Conservation (phyloP, 1,140 invertebrate genomes). For the Fopius arisanus region DNA sequence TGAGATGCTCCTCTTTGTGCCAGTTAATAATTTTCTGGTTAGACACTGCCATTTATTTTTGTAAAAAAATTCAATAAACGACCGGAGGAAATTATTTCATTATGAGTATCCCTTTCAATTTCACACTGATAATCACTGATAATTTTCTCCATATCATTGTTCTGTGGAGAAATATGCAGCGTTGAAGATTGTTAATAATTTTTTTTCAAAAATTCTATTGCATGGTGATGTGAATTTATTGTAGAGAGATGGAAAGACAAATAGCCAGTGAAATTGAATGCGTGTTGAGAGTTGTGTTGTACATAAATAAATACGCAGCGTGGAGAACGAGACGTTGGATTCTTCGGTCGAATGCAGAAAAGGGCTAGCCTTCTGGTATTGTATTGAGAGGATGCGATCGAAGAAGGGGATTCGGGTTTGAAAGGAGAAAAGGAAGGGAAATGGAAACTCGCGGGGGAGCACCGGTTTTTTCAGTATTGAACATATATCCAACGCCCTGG, state of each 20-base stretch:
- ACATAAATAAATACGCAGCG: slow-evolving; percentile 29
- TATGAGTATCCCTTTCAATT: no score
- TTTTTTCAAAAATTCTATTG: no score
- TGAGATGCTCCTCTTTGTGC: no score
- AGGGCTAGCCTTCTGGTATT: slow-evolving; percentile 27
- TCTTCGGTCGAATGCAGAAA: slow-evolving; percentile 37
- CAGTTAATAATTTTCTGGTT: no score
- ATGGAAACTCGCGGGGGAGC: slow-evolving; percentile 36
- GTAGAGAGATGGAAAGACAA: background rate
- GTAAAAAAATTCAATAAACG: no score
- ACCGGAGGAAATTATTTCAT: no score
- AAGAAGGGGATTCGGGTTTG: background rate
- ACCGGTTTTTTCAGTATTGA: slow-evolving; percentile 49
- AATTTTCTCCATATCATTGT: no score
- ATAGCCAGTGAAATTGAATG: slow-evolving; percentile 10
- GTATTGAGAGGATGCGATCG: background rate
- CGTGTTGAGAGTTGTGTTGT: slow-evolving; percentile 18
- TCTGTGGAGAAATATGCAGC: no score
- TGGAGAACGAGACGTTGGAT: slow-evolving; percentile 23
- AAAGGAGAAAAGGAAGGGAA: background rate
- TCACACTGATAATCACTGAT: no score
- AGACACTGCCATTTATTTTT: no score
- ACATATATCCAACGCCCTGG: slow-evolving; percentile 33
- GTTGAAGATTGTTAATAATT: no score
- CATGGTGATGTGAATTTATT: no score